Base-by-base conservation (phyloP, 2,888 invertebrate species). In the Plebejus melissa region DNA sequence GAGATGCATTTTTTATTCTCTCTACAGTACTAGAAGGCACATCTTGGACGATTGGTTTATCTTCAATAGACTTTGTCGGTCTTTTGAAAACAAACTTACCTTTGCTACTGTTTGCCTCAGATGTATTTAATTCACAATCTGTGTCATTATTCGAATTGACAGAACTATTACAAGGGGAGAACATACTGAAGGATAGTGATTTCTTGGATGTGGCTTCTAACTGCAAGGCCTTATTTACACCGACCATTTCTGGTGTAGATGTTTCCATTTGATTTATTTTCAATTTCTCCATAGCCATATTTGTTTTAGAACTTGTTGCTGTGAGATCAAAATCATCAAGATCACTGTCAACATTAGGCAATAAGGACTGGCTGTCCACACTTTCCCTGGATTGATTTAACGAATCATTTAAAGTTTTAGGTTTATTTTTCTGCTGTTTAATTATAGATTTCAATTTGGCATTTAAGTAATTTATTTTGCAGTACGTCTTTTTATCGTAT, bases 401-500 rank as follows among this genome's bases (percentile, higher is more conserved):
- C 4, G 71, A 75, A 58, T 41, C 41, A 28, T 28, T 41, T 13
- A n/a, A 28, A 75, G 77, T 58, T 7, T 81, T 76, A 79, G 50
- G 36, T 80, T 93, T 36, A 57, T n/a, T 50, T n/a, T 11, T 32
- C 32, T 69, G 69, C 93, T 22, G 91, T 89, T 80, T 65, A 91
- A 90, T 78, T 32, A 84, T 83, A 75, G 80, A 81, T 85, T 95
- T 95, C 4, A 96, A 87, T 82, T 95, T 95, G 79, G 94, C 93
- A 77, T 94, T 92, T 70, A 95, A 84, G 58, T 90, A 88, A 87
- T 95, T 95, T 7, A 96, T 86, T 83, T 94, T 94, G 1, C 91
- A 86, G 82, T 94, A 96, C 7, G 93, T 91, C 69, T 87, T 90
- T 32, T 86, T 85, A 80, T 95, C 94, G 82, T 95, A 96, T 0